Evolutionary conservation across 2,888 invertebrate species (phyloP).

Genomic region (Drosophila subsilvestris): DNA sequence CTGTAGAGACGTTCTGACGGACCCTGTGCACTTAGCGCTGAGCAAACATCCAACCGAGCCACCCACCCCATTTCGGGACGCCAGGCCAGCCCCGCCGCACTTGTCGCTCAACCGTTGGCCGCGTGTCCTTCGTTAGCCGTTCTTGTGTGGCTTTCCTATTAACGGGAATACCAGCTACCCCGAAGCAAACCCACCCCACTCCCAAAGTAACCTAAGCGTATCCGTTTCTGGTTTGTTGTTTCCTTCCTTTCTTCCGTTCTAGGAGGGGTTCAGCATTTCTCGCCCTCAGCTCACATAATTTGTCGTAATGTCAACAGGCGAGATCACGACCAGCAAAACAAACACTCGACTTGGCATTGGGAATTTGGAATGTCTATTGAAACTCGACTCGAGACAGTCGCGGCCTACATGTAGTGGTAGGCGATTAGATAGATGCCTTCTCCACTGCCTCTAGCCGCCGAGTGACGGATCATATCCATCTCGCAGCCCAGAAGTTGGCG

Average conservation of each 20-base stretch:
- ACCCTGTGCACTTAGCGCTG: slow-evolving; percentile 65
- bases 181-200: slow-evolving; percentile 11
- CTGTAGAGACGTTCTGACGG: slow-evolving; percentile 26
- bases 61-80: slow-evolving; percentile 9
- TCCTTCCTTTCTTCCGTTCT: slow-evolving; percentile 59
- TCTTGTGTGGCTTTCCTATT: slow-evolving; percentile 76
- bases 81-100: slow-evolving; percentile 49
- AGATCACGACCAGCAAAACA: slow-evolving; percentile 41
- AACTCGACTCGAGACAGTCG: neutral
- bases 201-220: slow-evolving; percentile 53
- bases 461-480: slow-evolving; percentile 28
- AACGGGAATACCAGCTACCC: slow-evolving; percentile 38
- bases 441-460: neutral
- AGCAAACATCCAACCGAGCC: slow-evolving; percentile 58
- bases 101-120: slow-evolving; percentile 67
- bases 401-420: slow-evolving; percentile 50
- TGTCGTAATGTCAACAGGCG: slow-evolving; percentile 78
- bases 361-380: slow-evolving; percentile 38
- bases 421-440: slow-evolving; percentile 61
- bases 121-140: slow-evolving; percentile 77
- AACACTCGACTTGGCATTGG: slow-evolving; percentile 28
- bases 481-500: slow-evolving; percentile 47
- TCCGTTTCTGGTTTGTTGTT: slow-evolving; percentile 72
- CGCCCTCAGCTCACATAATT: slow-evolving; percentile 70
- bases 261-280: slow-evolving; percentile 48